Evolutionary conservation across 2,888 invertebrate species (phyloP).

Genomic region (Girardia tigrina): DNA sequence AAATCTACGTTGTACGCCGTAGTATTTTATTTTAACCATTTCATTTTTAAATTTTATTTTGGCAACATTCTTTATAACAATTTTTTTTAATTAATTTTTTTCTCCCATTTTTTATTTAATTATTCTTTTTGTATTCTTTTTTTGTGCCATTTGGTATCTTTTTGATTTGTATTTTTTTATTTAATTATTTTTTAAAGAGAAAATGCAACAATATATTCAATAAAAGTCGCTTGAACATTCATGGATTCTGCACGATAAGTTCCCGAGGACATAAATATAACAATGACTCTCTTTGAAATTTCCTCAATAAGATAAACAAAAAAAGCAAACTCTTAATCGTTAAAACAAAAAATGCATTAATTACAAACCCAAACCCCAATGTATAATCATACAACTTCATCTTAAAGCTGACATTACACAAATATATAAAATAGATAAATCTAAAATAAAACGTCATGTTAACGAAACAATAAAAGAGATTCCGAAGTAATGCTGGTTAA

Average conservation of each 20-base stretch:
- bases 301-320: not conserved
- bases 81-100: too few species aligned
- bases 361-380: too few species aligned
- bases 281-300: not conserved
- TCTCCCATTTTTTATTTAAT: too few species aligned
- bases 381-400: not conserved
- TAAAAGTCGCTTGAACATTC: not conserved
- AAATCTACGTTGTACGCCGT: too few species aligned
- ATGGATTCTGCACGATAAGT: conserved; percentile 4
- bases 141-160: too few species aligned
- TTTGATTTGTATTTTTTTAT: too few species aligned
- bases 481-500: conserved; percentile 16
- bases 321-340: not conserved
- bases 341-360: too few species aligned
- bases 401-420: not conserved
- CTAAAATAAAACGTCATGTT: conserved; percentile 15
- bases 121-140: too few species aligned
- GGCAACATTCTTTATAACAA: too few species aligned
- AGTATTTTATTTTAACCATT: too few species aligned
- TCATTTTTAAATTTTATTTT: too few species aligned
- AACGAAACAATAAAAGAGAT: not conserved
- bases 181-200: too few species aligned
- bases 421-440: conserved; percentile 23
- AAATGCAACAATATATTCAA: conserved; percentile 17
- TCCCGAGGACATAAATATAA: conserved; percentile 23